A percentile compares a stretch with the other conserved stretches of the same genome.
Evolutionary conservation across 2,797 vertebrate genomes (phyloP).

Genomic region (Gymnoscopelus braueri): DNA sequence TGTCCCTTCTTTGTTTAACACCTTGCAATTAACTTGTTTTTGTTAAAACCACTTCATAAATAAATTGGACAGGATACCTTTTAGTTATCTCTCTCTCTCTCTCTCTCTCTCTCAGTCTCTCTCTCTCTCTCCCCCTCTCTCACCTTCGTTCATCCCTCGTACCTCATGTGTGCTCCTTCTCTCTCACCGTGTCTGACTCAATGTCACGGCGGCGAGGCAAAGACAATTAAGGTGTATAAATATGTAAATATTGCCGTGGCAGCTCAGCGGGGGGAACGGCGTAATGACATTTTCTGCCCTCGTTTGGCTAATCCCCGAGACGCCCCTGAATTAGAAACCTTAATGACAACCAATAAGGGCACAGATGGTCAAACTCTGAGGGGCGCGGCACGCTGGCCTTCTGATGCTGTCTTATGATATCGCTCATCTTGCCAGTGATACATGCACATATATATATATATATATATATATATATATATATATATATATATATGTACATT

Average conservation of each 20-base stretch:
- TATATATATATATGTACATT: no score
- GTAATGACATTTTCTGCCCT: slow-evolving; percentile 83
- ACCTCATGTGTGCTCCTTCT: not conserved
- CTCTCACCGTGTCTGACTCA: slow-evolving; percentile 62
- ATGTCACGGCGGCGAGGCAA: slow-evolving; percentile 80
- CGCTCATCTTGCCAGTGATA: no score
- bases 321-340: slow-evolving; percentile 85
- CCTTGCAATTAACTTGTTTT: slow-evolving; percentile 1
- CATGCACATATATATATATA: no score
- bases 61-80: slow-evolving; percentile 30
- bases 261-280: slow-evolving; percentile 74
- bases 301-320: slow-evolving; percentile 84
- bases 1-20: slow-evolving; percentile 17
- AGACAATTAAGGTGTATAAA: slow-evolving; percentile 86
- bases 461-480: no score
- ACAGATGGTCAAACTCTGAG: no score
- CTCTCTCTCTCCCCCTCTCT: slow-evolving; percentile 15
- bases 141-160: no score
- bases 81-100: not conserved
- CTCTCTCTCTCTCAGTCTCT: slow-evolving; percentile 27
- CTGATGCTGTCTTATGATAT: no score
- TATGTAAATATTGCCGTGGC: slow-evolving; percentile 84
- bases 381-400: no score
- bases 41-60: slow-evolving; percentile 29
- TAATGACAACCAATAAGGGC: slow-evolving; percentile 85